Base-by-base conservation (phyloP, 2,888 invertebrate species). In the Sarcophaga caerulescens region DNA sequence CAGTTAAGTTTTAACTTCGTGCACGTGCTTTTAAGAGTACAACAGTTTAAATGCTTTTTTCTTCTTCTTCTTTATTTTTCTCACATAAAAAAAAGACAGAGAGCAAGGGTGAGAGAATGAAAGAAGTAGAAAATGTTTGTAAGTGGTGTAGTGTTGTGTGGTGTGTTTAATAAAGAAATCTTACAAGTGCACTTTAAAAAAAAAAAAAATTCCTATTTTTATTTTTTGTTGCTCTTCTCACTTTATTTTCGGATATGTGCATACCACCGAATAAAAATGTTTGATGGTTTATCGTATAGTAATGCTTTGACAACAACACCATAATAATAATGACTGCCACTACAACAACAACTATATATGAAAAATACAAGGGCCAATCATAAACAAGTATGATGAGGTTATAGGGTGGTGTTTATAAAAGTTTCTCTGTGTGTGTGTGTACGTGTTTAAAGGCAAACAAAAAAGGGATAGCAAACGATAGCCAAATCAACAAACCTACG, bases 141-240 rank as follows among this genome's bases (percentile, higher is more conserved):
- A 52, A 44, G 19, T 47, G 14, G 45, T 73, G 10, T 52, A 23
- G 8, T 35, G 35, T 35, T 74, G 68, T 69, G 21, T 45, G 19
- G 69, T 77, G 60, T 77, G 77, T 81, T 85, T 76, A 87, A 89
- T 89, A 74, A 73, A 87, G 88, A 89, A 91, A 91, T 91, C 91
- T 90, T 90, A 91, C 91, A 91, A 91, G 89, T 88, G 81, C 81
- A 89, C 87, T 83, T 83, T 85, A 79, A 75, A 75, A 73, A 45
- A 75, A 75, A 73, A 45, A 84, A 88, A 88, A 14, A 4, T 21
- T 52, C 74, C 81, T 84, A n/a, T 69, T 76, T 77, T 57, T 63
- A 52, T 14, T 52, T 52, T 52, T 52, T 52, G 12, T 65, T 68
- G 47, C 47, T 79, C 35, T 70, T 63, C 8, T 25, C 14, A 35